Evolutionary conservation across 2,888 invertebrate species (phyloP), one percentile per base, ranked within the genome.

Genomic region (Lordiphosa andalusiaca): DNA sequence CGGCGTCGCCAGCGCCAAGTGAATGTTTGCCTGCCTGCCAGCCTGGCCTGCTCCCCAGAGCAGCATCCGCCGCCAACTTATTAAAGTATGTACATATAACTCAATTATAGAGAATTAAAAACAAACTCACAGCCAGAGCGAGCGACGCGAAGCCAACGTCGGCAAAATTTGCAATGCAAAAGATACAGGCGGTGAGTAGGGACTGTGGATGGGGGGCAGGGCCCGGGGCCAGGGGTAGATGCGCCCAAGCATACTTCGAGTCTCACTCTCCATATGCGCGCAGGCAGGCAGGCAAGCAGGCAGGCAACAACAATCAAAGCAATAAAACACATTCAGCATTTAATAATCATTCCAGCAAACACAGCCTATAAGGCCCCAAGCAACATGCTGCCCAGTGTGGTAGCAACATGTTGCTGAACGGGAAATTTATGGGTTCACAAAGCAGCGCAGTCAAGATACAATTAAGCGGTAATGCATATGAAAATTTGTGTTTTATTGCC

Each of bases 11-110:
- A 49, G 23, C 35, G 47, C 44, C 60, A 60, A 62, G 56, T 59
- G 48, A 72, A 63, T 53, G n/a, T n/a, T n/a, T n/a, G n/a, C n/a
- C n/a, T n/a, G n/a, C n/a, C n/a, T n/a, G 42, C 48, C 60, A 59
- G 48, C 49, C 36, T 70, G 54, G 48, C 49, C 36, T 70, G 54
- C 81, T 80, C 67, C 83, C 63, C 54, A 59, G 53, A 77, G 64
- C 84, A 81, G 73, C 84, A 70, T 68, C 84, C 83, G 74, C 73
- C 67, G 73, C 65, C 83, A 73, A 69, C 67, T 77, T 85, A 82
- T 82, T 84, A 80, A 81, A 81, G 84, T 85, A 84, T 73, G 77
- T 85, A 77, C 83, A 85, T 77, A 85, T 80, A 80, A 80, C 86
- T 80, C 84, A 80, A 80, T 80, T 80, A 80, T 67, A 62, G 78